Base-by-base conservation (phyloP, 2,888 invertebrate genomes). In the Arge pagana region DNA sequence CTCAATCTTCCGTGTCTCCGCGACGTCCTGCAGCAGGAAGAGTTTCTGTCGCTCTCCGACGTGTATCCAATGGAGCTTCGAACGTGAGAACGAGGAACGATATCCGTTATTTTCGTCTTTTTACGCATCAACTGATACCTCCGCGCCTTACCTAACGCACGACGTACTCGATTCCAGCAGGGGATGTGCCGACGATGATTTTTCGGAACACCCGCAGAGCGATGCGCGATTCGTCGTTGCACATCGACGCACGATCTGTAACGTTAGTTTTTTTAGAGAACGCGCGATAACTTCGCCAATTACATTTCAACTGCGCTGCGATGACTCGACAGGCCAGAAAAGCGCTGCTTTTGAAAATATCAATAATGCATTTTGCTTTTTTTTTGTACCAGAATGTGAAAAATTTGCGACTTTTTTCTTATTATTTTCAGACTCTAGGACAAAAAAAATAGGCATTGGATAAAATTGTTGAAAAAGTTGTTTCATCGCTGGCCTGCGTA, bases 151-250 rank as follows among this genome's bases (percentile, higher is more conserved):
- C 45, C 45, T 45, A 4, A 11, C 4, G 23, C 5, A 45, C 16
- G 45, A 45, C 1, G 45, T 33, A 19, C 33, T 45, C 3, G 45
- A 33, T 2, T 45, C 45, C 4, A 45, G 6, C 11, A 45, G 33
- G 15, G 45, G 33, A 15, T 16, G 35, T 10, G 16, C 45, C 11
- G 45, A 45, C 6, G 45, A 35, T 33, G 33, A 21, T 6, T 45
- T 45, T 33, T 24, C 33, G 1, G 45, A n/a, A 7, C 45, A 45
- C 10, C 35, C 33, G n/a, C 45, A 45, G 8, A 24, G 8, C 6
- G 45, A 35, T 2, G 45, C 33, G 35, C 33, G 35, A n/a, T 10
- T 15, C 33, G 45, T 33, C 4, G 33, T 31, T 10, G 35, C 15
- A 23, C 23, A 35, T 15, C 23, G 21, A 7, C 24, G 15, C 7